phyloP scores from a whole-genome alignment of 2,113 vertebrate species.

The Coreoperca whiteheadi region DNA sequence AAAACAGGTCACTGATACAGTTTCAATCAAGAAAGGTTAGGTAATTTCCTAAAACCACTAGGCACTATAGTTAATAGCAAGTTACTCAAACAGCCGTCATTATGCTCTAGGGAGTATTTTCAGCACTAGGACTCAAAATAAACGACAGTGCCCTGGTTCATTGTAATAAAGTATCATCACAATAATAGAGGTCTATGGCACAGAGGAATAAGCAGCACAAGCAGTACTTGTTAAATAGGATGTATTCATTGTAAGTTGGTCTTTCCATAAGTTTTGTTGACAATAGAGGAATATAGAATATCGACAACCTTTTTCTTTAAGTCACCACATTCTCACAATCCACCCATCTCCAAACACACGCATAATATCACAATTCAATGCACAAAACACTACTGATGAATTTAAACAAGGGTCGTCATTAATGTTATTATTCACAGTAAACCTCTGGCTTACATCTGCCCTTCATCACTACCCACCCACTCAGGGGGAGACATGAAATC shows the following conservation, averaged over 20 bases:
- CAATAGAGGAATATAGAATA: not conserved
- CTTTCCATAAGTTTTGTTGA: not conserved
- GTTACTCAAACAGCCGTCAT: not conserved
- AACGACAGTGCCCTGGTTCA: not conserved
- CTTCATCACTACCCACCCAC: constrained; percentile 51
- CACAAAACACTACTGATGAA: constrained; percentile 2
- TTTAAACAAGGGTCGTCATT: too few species aligned
- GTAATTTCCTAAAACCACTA: not conserved
- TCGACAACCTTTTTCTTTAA: not conserved
- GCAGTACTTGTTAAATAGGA: not conserved
- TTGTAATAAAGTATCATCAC: not conserved
- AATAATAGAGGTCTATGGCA: not conserved
- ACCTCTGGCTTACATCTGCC: constrained; percentile 50
- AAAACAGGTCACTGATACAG: not conserved
- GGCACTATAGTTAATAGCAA: not conserved
- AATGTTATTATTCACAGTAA: constrained; percentile 41
- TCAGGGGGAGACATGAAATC: constrained; percentile 31
- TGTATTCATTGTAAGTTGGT: not conserved
- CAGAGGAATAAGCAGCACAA: not conserved
- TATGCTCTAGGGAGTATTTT: constrained; percentile 19
- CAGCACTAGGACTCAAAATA: not conserved
- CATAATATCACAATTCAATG: not conserved
- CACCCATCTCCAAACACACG: not conserved
- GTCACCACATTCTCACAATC: not conserved
- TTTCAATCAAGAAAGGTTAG: not conserved